phyloP scores from a whole-genome alignment of 2,888 invertebrate species.

The Gymnocheta viridis region DNA sequence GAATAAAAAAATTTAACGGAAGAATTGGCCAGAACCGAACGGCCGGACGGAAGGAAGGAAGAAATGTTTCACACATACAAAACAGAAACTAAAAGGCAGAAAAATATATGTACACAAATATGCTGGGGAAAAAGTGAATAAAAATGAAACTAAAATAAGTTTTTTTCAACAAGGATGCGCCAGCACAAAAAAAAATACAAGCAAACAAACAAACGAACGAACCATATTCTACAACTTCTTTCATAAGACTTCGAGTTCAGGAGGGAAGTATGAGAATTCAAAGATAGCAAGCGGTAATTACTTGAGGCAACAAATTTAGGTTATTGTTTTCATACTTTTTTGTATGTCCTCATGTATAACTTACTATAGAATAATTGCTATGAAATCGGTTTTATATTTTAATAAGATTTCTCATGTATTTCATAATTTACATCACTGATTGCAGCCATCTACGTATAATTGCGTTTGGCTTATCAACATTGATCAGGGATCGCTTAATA shows the following conservation, averaged over 20 bases:
- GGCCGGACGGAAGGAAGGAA: conserved; percentile 72
- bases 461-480: too few relatives aligned
- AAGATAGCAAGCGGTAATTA: too few relatives aligned
- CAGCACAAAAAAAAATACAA: conserved; percentile 34
- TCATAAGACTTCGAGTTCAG: neutral
- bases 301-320: too few relatives aligned
- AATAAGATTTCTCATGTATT: too few relatives aligned
- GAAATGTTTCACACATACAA: conserved; percentile 72
- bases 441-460: too few relatives aligned
- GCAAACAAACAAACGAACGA: neutral
- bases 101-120: conserved; percentile 32
- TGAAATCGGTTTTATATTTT: too few relatives aligned
- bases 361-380: too few relatives aligned
- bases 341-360: too few relatives aligned
- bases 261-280: conserved; percentile 10
- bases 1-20: conserved; percentile 58
- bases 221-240: conserved; percentile 5
- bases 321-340: too few relatives aligned
- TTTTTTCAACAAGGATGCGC: conserved; percentile 58
- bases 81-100: conserved; percentile 40
- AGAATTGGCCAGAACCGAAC: conserved; percentile 55
- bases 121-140: conserved; percentile 24
- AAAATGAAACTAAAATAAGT: conserved; percentile 8
- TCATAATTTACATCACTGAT: too few relatives aligned
- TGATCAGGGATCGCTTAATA: too few relatives aligned